Evolutionary conservation across 2,113 vertebrate genomes (phyloP), one percentile per base, ranked within the genome.

Genomic region (Fregetta grallaria): DNA sequence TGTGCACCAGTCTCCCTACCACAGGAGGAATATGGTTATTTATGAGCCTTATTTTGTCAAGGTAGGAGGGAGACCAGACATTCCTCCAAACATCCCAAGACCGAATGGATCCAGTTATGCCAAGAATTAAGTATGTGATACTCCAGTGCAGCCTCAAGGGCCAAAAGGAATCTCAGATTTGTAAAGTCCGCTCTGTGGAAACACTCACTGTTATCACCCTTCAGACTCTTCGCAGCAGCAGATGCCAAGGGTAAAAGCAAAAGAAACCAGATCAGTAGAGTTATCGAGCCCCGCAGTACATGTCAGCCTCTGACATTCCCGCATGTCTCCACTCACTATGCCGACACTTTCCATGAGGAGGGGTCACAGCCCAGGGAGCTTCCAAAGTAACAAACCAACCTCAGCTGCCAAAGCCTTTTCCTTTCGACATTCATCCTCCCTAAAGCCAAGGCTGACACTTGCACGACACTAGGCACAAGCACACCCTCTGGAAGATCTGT

Each of bases 261-360:
- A 65, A 21, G n/a, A 49, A 61, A 59, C 26, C 32, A 62, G 36
- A 23, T 18, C 17, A 58, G 73, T 6, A 6, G 52, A 40, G 73
- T 40, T 26, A 19, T 4, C 0, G 3, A 61, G 58, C 36, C 66
- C n/a, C 65, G 26, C 11, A 8, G 49, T 3, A 38, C 6, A 1
- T 5, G 36, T 73, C 47, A 63, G 65, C 72, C 55, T 56, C 32
- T 3, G 10, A 22, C 49, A 30, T 17, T 38, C n/a, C 65, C 10
- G 1, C 67, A 44, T 2, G 0, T 26, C 49, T 42, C 53, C 13
- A 61, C 42, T 63, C 42, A 15, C 49, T 8, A 13, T 0, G 3
- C 38, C 2, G 2, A 77, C 29, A 15, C 82, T 40, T 67, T 38
- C 56, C 50, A 38, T 22, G 44, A 77, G 16, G 34, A 22, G 10